A percentile compares a stretch with the other conserved stretches of the same genome.
phyloP scores from a whole-genome alignment of 2,888 invertebrate genomes.

The Tuta absoluta region DNA sequence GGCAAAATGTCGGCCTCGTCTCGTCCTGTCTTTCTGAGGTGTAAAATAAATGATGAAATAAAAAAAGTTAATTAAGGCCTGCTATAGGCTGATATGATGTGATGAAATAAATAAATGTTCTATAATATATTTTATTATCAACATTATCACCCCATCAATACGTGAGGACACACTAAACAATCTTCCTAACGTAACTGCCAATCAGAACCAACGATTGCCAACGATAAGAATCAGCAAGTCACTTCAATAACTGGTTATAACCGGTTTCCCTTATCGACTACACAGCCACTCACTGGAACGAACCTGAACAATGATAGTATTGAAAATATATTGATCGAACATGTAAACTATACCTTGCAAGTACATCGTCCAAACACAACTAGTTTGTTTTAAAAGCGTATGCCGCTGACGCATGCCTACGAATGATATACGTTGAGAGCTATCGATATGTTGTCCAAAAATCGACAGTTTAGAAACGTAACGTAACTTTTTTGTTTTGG shows the following conservation, averaged over 20 bases:
- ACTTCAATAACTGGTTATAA: constrained; percentile 45
- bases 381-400: constrained; percentile 18
- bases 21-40: no score
- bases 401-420: neutral
- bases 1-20: no score
- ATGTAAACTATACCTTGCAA: constrained; percentile 15
- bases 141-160: neutral
- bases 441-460: neutral
- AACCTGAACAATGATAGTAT: constrained; percentile 25
- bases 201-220: constrained; percentile 13
- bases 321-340: constrained; percentile 26
- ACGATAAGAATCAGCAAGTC: constrained; percentile 30
- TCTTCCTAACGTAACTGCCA: neutral
- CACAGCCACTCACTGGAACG: constrained; percentile 36
- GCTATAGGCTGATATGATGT: no score
- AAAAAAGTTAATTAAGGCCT: no score
- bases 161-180: constrained; percentile 7
- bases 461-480: neutral
- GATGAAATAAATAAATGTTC: no score
- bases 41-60: no score
- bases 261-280: constrained; percentile 46
- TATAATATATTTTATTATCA: neutral
- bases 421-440: neutral
- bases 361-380: neutral
- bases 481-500: no score